phyloP scores from a whole-genome alignment of 2,888 invertebrate genomes.

The Suillia variegata region DNA sequence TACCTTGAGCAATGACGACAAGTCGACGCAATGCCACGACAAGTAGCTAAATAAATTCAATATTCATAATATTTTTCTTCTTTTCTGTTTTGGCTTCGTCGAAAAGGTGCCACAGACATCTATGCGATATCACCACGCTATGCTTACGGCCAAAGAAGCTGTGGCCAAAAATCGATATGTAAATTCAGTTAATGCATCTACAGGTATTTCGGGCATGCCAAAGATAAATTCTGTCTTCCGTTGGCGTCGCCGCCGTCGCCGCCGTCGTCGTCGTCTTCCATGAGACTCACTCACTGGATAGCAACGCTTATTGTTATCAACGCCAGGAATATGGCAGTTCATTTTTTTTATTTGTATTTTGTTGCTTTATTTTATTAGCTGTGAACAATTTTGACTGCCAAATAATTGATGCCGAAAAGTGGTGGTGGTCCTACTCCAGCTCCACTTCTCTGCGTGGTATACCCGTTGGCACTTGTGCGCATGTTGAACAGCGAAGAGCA shows the following conservation, averaged over 20 bases:
- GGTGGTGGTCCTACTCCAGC: background rate
- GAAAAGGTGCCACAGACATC: background rate
- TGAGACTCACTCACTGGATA: too few relatives aligned
- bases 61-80: slow-evolving; percentile 44
- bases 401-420: background rate
- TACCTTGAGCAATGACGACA: too few relatives aligned
- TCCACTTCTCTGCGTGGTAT: too few relatives aligned
- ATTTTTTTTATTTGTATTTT: too few relatives aligned
- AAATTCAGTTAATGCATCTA: slow-evolving; percentile 10
- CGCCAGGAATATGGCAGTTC: slow-evolving; percentile 49
- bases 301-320: slow-evolving; percentile 53
- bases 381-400: slow-evolving; percentile 15
- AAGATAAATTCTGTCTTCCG: slow-evolving; percentile 44
- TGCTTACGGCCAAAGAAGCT: background rate
- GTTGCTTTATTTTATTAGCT: slow-evolving; percentile 49
- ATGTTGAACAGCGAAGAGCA: background rate
- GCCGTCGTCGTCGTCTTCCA: too few relatives aligned
- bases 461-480: background rate
- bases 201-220: slow-evolving; percentile 36
- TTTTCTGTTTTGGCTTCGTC: slow-evolving; percentile 7
- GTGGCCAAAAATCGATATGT: slow-evolving; percentile 1
- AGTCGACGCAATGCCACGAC: slow-evolving; percentile 7
- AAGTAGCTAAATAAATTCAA: slow-evolving; percentile 42
- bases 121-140: background rate
- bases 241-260: too few relatives aligned